Evolutionary conservation across 2,888 invertebrate species (phyloP), one percentile per base, ranked within the genome.

Genomic region (Limulus polyphemus): DNA sequence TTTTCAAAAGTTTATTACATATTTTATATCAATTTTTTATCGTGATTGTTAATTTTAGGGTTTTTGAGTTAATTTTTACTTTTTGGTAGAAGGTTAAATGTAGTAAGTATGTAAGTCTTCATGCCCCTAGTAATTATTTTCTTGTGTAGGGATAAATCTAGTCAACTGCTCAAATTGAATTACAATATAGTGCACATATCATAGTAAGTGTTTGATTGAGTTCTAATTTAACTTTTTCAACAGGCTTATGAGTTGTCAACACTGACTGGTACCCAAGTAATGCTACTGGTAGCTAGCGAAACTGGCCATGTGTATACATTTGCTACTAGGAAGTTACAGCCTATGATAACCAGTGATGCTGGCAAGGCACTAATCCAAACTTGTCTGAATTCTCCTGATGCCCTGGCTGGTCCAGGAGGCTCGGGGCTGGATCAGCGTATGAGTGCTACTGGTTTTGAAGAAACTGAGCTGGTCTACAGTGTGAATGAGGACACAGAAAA

Each of bases 231-330:
- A 32, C 7, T 3, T 32, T 32, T 32, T 32, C 32, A 32, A 32
- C 84, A 98, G 98, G 99, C 99, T 62, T 98, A 98, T 82, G 99
- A 99, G 80, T 81, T 99, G 74, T 97, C 98, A 65, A 98, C 98
- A 70, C 79, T 99, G 77, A 99, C 99, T 69, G 98, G 98, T 60
- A 99, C 98, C 49, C 98, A 99, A 81, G 98, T 99, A 78, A 98
- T 99, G 98, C 82, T 99, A 73, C 82, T 99, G 75, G 98, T 98
- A 70, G 98, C 98, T 66, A 95, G 93, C 69, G 98, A 95, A 79
- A 98, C 97, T 16, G 97, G 97, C 60, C 99, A 99, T 81, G 98
- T 99, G 74, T 99, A 99, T 81, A 99, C 98, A 67, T 99, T 98
- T 81, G 98, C 98, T 68, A 99, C 99, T 71, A 84, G 94, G 71